Evolutionary conservation across 2,888 invertebrate genomes (phyloP).

Genomic region (Rotaria sp.): DNA sequence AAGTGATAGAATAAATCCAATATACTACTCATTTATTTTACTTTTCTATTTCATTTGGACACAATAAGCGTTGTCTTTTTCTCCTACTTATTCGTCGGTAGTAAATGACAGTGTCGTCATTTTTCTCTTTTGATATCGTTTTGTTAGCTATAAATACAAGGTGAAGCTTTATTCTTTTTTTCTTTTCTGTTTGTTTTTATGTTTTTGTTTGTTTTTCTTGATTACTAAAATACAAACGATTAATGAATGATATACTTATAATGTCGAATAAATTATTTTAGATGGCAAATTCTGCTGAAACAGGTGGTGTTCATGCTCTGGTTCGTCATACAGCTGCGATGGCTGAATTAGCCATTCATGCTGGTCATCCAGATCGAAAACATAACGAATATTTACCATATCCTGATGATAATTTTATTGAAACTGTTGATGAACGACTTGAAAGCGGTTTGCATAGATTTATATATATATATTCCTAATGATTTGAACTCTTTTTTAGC

Average conservation of each 20-base stretch:
- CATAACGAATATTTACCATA: constrained; percentile 7
- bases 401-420: not conserved
- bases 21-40: too few relatives aligned
- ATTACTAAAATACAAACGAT: not conserved
- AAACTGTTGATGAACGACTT: not conserved
- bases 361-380: constrained; percentile 1
- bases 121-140: not conserved
- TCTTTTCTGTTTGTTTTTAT: not conserved
- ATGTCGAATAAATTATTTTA: not conserved
- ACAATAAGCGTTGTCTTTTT: too few relatives aligned
- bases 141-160: not conserved
- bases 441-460: not conserved
- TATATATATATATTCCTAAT: not conserved
- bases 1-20: too few relatives aligned
- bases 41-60: too few relatives aligned
- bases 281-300: not conserved
- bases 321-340: not conserved
- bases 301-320: not conserved
- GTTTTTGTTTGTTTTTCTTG: not conserved
- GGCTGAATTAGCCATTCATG: constrained; percentile 11
- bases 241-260: too few relatives aligned
- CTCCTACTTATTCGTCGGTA: not conserved
- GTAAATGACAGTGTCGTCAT: not conserved
- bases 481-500: not conserved
- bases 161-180: not conserved